These are phyloP conservation scores for Protobothrops mucrosquamatus DNA, from an alignment of 2,113 vertebrate species.

Conservation along the genomic window DNA sequence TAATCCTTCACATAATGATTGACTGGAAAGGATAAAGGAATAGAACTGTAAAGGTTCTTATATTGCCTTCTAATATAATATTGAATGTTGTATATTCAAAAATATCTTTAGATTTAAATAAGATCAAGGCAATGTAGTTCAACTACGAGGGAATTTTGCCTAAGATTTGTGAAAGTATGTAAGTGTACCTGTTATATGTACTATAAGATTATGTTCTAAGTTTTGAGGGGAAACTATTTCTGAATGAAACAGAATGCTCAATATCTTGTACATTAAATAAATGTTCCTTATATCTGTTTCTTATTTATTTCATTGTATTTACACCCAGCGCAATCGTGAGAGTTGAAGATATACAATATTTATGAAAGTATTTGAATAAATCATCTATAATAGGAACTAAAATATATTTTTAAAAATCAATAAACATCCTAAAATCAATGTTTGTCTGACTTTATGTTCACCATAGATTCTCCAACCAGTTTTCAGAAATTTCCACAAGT, in stretches of 20 bases:
- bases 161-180: neutral
- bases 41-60: neutral
- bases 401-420: neutral
- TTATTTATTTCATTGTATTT: neutral
- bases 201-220: neutral
- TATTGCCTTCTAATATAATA: neutral
- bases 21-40: neutral
- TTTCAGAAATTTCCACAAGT: neutral
- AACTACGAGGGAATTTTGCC: neutral
- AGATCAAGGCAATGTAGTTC: neutral
- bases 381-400: neutral
- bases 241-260: neutral
- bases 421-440: neutral
- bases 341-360: neutral
- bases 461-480: neutral
- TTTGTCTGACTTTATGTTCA: neutral
- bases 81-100: neutral
- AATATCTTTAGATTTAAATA: neutral
- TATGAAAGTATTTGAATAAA: neutral
- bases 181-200: neutral
- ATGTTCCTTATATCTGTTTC: neutral
- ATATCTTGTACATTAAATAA: neutral
- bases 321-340: neutral
- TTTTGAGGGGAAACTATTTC: neutral
- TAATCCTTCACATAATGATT: neutral